phyloP scores from a whole-genome alignment of 2,888 invertebrate species.

The Altica lythri region DNA sequence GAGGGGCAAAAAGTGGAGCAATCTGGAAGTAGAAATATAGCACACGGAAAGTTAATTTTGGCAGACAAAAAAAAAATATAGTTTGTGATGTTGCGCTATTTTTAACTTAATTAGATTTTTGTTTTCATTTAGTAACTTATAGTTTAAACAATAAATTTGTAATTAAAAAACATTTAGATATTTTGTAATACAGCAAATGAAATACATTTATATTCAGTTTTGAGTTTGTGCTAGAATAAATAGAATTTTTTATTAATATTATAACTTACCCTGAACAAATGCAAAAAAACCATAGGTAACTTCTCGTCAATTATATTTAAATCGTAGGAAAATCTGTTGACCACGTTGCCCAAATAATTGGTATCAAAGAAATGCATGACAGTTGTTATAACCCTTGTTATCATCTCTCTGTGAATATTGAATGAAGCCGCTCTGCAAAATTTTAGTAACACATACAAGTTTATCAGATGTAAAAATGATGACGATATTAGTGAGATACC shows the following conservation, averaged over 20 bases:
- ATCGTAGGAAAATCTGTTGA: constrained; percentile 38
- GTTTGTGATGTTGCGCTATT: too few relatives aligned
- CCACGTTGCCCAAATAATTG: constrained; percentile 35
- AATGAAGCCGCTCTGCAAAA: constrained; percentile 32
- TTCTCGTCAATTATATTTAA: constrained; percentile 37
- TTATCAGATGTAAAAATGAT: constrained; percentile 23
- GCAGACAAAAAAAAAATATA: too few relatives aligned
- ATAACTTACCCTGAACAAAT: constrained; percentile 35
- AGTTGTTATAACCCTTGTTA: constrained; percentile 24
- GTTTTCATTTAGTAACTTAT: background rate
- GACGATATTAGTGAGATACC: constrained; percentile 27
- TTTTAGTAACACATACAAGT: constrained; percentile 21
- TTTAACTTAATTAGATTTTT: too few relatives aligned
- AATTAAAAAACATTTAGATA: too few relatives aligned
- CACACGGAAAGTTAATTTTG: too few relatives aligned
- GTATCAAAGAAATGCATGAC: constrained; percentile 35
- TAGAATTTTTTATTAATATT: too few relatives aligned
- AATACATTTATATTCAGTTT: too few relatives aligned
- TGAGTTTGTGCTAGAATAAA: too few relatives aligned
- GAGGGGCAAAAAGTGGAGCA: too few relatives aligned
- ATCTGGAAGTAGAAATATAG: too few relatives aligned
- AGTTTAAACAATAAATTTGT: too few relatives aligned
- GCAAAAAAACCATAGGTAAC: constrained; percentile 32
- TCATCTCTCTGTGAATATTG: constrained; percentile 33
- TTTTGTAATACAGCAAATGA: too few relatives aligned